Evolutionary conservation across 1,140 invertebrate species (phyloP), one percentile per base, ranked within the genome.

Genomic region (Latrodectus geometricus): DNA sequence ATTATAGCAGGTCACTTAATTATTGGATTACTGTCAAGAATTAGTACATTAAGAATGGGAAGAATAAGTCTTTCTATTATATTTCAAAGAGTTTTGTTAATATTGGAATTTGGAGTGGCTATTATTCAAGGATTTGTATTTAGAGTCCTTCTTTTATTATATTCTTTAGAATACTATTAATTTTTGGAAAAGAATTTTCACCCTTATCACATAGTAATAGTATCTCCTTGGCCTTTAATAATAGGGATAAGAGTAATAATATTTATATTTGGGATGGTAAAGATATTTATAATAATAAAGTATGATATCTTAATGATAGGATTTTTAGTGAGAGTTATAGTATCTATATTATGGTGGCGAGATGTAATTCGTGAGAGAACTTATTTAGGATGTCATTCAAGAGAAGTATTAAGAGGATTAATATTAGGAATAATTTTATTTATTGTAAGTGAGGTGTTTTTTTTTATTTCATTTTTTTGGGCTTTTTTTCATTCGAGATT

Each of bases 1-100:
- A 94, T 94, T 93, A 94, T 94, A 92, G 93, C 94, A 15, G 94
- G 94, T 0, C 94, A 94, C 89, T 90, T 94, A 90, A 88, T 94
- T 83, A 88, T 92, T 90, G 92, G 92, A 49, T 89, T 94, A 89
- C 89, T 93, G 89, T 72, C 80, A 8, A 92, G 92, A 88, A 91
- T 91, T 87, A 91, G 91, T 75, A 90, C 90, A 88, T 77, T 86
- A 48, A 61, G 23, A 48, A 21, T 21, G 11, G 9, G 20, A 23
- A 49, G 66, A 0, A 70, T 81, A 68, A 4, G 5, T 48, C 49
- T 20, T 49, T 79, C 65, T 23, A 4, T 79, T 17, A 9, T 79
- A n/a, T 79, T 69, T 0, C 77, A 79, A 20, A 50, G 61, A 49
- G 4, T 79, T 17, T 68, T 79, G 12, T 69, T 68, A 65, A 4